Percentiles rank a stretch among this genome's conserved stretches.
phyloP scores from a whole-genome alignment of 2,888 invertebrate genomes.

The Sarcophaga variegata region DNA sequence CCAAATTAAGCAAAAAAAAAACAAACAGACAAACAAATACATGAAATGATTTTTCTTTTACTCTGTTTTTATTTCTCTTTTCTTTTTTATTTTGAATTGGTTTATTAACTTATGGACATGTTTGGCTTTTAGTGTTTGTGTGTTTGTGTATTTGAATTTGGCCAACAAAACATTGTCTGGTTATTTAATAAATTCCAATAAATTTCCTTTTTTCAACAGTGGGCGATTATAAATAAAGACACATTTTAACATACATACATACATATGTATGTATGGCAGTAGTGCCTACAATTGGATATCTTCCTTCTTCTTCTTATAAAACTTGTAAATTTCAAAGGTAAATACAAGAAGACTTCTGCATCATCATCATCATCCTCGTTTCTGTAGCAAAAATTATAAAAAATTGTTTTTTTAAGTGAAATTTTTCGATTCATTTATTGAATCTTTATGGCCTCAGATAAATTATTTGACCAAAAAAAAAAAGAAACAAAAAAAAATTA shows the following conservation, averaged over 20 bases:
- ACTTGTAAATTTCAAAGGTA: neutral
- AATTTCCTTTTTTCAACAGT: conserved; percentile 57
- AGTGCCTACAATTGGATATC: neutral
- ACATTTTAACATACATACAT: conserved; percentile 46
- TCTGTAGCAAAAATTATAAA: conserved; percentile 34
- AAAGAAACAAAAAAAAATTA: neutral
- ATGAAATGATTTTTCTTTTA: no score
- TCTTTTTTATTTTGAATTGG: conserved; percentile 16
- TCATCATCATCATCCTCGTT: neutral
- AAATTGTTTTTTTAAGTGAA: conserved; percentile 51
- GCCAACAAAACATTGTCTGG: conserved; percentile 47
- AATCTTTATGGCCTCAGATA: conserved; percentile 58
- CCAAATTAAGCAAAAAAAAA: neutral
- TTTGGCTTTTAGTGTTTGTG: neutral
- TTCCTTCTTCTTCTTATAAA: neutral
- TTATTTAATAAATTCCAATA: conserved; percentile 62
- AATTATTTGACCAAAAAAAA: conserved; percentile 29
- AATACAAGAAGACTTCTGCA: conserved; percentile 8
- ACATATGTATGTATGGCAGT: conserved; percentile 7
- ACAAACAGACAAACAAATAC: no score
- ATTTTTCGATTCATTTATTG: conserved; percentile 62
- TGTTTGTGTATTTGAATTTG: conserved; percentile 33
- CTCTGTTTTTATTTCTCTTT: neutral
- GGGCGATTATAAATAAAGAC: conserved; percentile 64
- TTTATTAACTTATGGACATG: conserved; percentile 36